Evolutionary conservation across 2,113 vertebrate genomes (phyloP), one percentile per base, ranked within the genome.

Genomic region (Brachyistius frenatus): DNA sequence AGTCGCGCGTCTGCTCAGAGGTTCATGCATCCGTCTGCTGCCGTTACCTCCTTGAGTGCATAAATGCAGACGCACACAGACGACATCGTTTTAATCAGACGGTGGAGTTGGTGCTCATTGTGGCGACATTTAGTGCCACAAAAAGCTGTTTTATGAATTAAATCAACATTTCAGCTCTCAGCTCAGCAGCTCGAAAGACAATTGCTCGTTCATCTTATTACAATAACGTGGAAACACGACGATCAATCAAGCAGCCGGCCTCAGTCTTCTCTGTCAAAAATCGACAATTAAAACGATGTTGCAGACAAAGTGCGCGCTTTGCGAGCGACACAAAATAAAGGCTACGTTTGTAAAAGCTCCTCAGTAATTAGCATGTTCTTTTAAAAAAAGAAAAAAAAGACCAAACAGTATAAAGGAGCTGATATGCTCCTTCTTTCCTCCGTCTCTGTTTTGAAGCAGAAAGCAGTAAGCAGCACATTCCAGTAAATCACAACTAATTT

Each of bases 401-500:
- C 23, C 11, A 58, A 44, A 71, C 35, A 16, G 16, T 64, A 67
- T 5, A n/a, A 67, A 57, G 53, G 37, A 66, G 60, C 61, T 57
- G 70, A 84, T 88, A 67, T 66, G 66, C 56, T 69, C 64, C 53
- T 83, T 77, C 71, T 71, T 72, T 78, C 35, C 63, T 54, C 65
- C 63, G 70, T 82, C 80, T 63, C 68, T 88, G 82, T 83, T 80
- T 64, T 65, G 69, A 68, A 85, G 73, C 61, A 71, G 76, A 80
- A 74, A 82, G 85, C 56, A 47, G 88, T 76, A 82, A 88, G 87
- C 87, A 78, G 83, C 85, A 86, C 87, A 91, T 92, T 92, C 92
- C 91, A 83, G 91, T 92, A 91, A 92, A 92, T 93, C 91, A 90
- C 87, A 89, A 89, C 89, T 90, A 90, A 93, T 92, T 91, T 92